These are phyloP conservation scores for Apamea sordens DNA, from an alignment of 2,888 invertebrate species.

Conservation along the genomic window DNA sequence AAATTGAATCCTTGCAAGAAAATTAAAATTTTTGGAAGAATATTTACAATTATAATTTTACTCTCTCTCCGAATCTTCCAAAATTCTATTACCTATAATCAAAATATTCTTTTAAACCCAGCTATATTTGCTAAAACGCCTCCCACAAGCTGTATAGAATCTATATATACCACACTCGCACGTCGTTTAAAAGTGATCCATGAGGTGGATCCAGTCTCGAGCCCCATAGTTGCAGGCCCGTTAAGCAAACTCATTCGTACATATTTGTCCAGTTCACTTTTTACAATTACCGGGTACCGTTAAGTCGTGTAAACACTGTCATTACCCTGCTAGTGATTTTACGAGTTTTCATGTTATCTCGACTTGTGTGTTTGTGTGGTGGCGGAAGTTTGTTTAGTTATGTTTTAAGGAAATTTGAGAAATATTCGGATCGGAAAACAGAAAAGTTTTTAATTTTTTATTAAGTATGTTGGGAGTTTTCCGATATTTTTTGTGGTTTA, in stretches of 20 bases:
- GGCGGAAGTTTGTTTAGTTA: conserved; percentile 56
- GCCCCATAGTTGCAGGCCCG: conserved; percentile 75
- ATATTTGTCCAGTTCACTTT: conserved; percentile 89
- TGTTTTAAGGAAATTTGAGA: conserved; percentile 34
- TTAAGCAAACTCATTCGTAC: conserved; percentile 87
- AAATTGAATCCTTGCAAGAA: background rate
- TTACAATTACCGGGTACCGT: conserved; percentile 87
- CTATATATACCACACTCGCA: conserved; percentile 35
- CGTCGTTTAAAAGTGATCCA: conserved; percentile 62
- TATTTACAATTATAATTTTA: background rate
- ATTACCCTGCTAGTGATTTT: conserved; percentile 75
- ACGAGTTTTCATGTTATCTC: conserved; percentile 57
- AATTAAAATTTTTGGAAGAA: too few species aligned
- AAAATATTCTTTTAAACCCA: background rate
- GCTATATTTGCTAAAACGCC: background rate
- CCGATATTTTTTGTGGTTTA: background rate
- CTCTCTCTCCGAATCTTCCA: background rate
- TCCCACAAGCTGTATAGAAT: conserved; percentile 10
- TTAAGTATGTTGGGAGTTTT: background rate
- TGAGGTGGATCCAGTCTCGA: conserved; percentile 55
- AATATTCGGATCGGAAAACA: conserved; percentile 11
- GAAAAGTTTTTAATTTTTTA: background rate
- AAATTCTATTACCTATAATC: too few species aligned
- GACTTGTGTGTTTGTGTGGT: conserved; percentile 31
- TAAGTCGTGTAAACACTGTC: conserved; percentile 85